Conservation (phyloP, 1,140 invertebrate genomes). For the Drosophila punjabiensis region DNA sequence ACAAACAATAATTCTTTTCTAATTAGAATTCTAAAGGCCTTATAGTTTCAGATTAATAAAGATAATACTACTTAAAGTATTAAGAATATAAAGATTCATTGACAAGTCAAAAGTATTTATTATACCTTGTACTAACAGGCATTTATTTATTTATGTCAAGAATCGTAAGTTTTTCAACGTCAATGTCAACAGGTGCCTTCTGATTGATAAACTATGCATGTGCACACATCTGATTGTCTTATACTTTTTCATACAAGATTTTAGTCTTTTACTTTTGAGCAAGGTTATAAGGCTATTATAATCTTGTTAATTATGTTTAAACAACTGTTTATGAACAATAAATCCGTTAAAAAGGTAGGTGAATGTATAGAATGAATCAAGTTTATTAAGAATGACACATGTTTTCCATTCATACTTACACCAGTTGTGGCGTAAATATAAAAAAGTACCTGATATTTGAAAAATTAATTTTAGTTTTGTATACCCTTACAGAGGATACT, state of each 20-base stretch:
- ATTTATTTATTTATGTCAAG: background rate
- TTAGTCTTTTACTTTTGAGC: background rate
- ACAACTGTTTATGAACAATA: background rate
- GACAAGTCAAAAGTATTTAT: background rate
- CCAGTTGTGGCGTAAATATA: background rate
- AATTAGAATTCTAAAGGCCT: background rate
- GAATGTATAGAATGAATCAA: background rate
- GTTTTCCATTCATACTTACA: background rate
- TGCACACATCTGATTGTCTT: background rate
- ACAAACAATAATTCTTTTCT: background rate
- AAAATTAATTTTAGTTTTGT: background rate
- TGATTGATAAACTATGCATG: background rate
- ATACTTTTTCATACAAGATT: background rate
- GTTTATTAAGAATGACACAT: background rate
- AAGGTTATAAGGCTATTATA: background rate
- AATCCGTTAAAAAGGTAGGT: background rate
- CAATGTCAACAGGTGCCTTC: conserved; percentile 8
- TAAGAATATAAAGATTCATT: background rate
- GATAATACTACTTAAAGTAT: background rate
- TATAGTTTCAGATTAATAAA: background rate
- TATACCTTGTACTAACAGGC: background rate
- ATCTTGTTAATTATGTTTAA: background rate
- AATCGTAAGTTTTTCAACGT: background rate
- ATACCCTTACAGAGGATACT: too few species aligned
- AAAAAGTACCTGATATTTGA: background rate